phyloP scores from a whole-genome alignment of 2,113 vertebrate genomes.

The Periophthalmodon schlosseri region DNA sequence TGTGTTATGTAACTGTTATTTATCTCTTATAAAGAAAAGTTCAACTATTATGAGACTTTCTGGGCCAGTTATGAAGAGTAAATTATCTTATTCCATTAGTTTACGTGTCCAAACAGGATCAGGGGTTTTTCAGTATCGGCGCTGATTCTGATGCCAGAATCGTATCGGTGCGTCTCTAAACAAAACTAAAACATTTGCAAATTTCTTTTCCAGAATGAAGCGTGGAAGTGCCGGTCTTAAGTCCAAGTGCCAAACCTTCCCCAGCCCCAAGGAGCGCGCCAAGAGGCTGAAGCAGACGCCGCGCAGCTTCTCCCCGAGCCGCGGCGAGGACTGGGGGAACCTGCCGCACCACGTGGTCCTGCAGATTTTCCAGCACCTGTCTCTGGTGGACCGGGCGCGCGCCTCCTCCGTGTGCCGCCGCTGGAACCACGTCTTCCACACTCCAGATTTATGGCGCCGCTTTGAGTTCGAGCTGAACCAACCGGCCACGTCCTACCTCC shows the following conservation, averaged over 20 bases:
- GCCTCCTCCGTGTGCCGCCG: slow-evolving; percentile 85
- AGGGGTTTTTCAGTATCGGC: no score
- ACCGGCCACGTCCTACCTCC: slow-evolving; percentile 87
- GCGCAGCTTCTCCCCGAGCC: slow-evolving; percentile 7
- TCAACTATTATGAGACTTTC: no score
- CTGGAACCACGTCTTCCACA: slow-evolving; percentile 91
- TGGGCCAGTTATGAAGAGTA: no score
- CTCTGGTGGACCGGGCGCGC: slow-evolving; percentile 83
- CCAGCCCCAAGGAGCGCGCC: slow-evolving; percentile 48
- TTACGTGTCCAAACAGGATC: no score
- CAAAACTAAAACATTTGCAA: neutral
- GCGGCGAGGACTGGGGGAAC: slow-evolving; percentile 80
- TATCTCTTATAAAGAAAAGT: no score
- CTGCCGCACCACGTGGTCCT: slow-evolving; percentile 83
- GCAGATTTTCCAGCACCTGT: slow-evolving; percentile 84
- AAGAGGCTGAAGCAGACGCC: slow-evolving; percentile 74
- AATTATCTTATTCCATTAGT: no score
- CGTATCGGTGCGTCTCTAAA: no score
- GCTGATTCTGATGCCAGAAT: no score
- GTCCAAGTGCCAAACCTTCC: slow-evolving; percentile 67
- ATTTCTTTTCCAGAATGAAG: slow-evolving; percentile 78
- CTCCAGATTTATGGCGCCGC: slow-evolving; percentile 88
- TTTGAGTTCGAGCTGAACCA: slow-evolving; percentile 93
- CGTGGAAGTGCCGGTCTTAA: slow-evolving; percentile 69
- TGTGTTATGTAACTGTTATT: no score